Evolutionary conservation across 2,888 invertebrate species (phyloP), one percentile per base, ranked within the genome.

Genomic region (Seira ritae): DNA sequence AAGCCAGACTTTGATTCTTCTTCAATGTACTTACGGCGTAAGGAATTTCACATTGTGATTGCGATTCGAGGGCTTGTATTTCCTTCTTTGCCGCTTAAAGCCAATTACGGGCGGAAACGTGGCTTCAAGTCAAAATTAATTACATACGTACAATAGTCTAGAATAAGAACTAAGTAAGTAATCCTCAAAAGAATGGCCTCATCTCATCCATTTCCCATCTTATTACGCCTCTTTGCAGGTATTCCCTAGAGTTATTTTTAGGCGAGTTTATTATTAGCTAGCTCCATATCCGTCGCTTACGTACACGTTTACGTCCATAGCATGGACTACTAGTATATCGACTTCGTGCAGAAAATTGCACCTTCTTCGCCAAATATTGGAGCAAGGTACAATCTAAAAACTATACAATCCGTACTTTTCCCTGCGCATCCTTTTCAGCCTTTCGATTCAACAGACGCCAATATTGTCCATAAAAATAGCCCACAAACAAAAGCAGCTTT

Each of bases 401-500:
- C 19, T 12, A 66, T 20, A 4, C 66, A 10, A 3, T 6, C 4
- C 19, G 23, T 23, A 17, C 4, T 15, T 31, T 31, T 68, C 68
- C 17, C 31, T 68, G 24, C 24, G 68, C 15, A 68, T 66, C 66
- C 68, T 68, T 15, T 24, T 12, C 12, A 23, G 24, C 24, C 22
- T 8, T 3, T 19, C 66, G 10, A 66, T 66, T 23, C 15, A 23
- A 6, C 2, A 2, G 15, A 20, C 12, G 66, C 66, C 24, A 66
- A 23, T 66, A 20, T 24, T 24, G 24, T 1, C 66, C 66, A 66
- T 24, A 66, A 66, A 20, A 12, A n/a, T n/a, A 50, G 15, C 66
- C 66, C 24, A 66, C 68, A 20, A 23, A 68, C 24, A 68, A 68
- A 17, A 10, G 31, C 68, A 68, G 22, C 37, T 24, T 50, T 50